Evolutionary conservation across 64 coral and sea anemone genomes (phyloP).

Genomic region (Stylophora pistillata): DNA sequence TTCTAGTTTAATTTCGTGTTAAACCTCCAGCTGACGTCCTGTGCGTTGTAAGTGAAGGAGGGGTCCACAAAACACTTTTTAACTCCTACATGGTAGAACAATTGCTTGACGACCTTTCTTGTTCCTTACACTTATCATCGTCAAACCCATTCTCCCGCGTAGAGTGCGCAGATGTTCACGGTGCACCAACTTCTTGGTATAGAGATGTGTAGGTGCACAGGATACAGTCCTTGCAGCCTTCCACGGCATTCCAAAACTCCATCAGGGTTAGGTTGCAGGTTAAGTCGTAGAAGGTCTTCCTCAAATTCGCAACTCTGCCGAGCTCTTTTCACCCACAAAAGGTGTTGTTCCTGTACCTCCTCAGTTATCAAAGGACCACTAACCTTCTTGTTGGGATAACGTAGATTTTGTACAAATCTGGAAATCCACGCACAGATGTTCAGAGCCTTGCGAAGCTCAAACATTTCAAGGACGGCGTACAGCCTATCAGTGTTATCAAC

Average conservation of each 20-base stretch:
- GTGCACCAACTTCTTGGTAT: conserved; percentile 44
- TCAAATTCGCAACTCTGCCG: too few species aligned
- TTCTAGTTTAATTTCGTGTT: too few species aligned
- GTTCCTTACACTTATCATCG: conserved; percentile 23
- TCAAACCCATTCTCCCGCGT: conserved; percentile 48
- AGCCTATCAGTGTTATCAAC: neutral
- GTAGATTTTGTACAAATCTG: conserved; percentile 2
- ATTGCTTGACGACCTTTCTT: too few species aligned
- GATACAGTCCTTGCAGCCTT: conserved; percentile 24
- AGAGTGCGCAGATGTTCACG: conserved; percentile 23
- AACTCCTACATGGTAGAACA: too few species aligned
- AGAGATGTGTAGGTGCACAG: conserved; percentile 37
- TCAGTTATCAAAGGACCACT: neutral
- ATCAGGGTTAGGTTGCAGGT: conserved; percentile 3
- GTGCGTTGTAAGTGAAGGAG: too few species aligned
- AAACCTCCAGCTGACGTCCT: too few species aligned
- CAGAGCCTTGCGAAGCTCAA: conserved; percentile 14
- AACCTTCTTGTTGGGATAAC: neutral
- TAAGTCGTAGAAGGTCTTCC: too few species aligned
- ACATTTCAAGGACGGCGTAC: neutral
- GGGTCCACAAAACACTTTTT: too few species aligned
- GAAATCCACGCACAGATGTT: neutral
- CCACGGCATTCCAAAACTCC: conserved; percentile 49
- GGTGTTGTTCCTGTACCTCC: neutral
- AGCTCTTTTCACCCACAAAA: too few species aligned